Percentiles rank a stretch among this genome's conserved stretches.
phyloP scores from a whole-genome alignment of 2,113 vertebrate species.

The Puntigrus tetrazona region DNA sequence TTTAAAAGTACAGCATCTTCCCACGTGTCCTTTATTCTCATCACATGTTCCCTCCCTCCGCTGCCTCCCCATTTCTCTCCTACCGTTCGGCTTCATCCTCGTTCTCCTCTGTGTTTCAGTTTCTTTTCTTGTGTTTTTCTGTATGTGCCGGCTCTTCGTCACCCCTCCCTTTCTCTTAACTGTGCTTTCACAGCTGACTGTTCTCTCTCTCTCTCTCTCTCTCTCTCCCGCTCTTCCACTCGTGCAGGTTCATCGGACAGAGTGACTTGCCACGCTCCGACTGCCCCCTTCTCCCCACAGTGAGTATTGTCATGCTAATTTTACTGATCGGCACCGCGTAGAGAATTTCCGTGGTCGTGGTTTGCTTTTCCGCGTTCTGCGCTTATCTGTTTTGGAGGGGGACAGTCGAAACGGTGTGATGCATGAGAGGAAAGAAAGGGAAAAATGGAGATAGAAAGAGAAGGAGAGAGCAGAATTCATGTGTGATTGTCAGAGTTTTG shows the following conservation, averaged over 20 bases:
- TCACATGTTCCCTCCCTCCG: background rate
- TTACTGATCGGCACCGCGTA: slow-evolving; percentile 40
- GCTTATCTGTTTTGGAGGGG: slow-evolving; percentile 32
- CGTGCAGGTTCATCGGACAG: slow-evolving; percentile 60
- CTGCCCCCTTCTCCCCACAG: slow-evolving; percentile 57
- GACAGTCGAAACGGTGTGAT: slow-evolving; percentile 27
- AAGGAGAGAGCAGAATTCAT: background rate
- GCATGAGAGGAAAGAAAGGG: slow-evolving; percentile 15
- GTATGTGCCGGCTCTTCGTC: slow-evolving; percentile 34
- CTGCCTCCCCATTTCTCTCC: slow-evolving; percentile 22
- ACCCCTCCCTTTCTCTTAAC: slow-evolving; percentile 41
- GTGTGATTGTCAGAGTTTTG: slow-evolving; percentile 22
- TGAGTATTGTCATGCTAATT: slow-evolving; percentile 64
- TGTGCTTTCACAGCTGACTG: slow-evolving; percentile 49
- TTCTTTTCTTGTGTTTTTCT: slow-evolving; percentile 34
- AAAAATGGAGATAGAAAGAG: background rate
- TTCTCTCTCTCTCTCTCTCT: slow-evolving; percentile 25
- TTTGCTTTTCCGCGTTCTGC: slow-evolving; percentile 40
- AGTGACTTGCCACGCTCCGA: slow-evolving; percentile 53
- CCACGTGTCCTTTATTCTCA: slow-evolving; percentile 34
- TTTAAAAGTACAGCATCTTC: background rate
- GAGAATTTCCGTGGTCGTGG: slow-evolving; percentile 40
- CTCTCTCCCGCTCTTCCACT: slow-evolving; percentile 32
- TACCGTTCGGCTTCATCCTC: slow-evolving; percentile 11
- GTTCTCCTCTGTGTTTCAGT: slow-evolving; percentile 34